A percentile compares a stretch with the other conserved stretches of the same genome.
Conservation (phyloP, 92 coral and sea anemone species). For the Phenganax marumi region DNA sequence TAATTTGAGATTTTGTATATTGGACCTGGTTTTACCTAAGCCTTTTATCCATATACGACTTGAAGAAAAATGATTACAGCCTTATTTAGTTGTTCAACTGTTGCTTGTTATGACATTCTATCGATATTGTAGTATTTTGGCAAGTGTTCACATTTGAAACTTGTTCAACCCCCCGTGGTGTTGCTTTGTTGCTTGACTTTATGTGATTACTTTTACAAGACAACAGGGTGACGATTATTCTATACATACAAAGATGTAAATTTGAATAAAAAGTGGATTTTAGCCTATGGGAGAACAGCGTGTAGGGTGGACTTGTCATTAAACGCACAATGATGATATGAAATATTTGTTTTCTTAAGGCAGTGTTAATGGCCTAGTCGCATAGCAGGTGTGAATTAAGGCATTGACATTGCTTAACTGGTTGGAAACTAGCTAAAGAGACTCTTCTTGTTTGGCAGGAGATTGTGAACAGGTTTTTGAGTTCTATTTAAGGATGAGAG, state of each 20-base stretch:
- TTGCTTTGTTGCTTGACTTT: background rate
- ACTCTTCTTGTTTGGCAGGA: background rate
- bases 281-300: slow-evolving; percentile 27
- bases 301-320: slow-evolving; percentile 46
- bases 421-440: background rate
- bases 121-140: background rate
- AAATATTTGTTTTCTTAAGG: slow-evolving; percentile 37
- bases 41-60: too few species aligned
- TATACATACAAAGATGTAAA: slow-evolving; percentile 27
- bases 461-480: background rate
- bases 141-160: background rate
- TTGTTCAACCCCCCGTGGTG: slow-evolving; percentile 3
- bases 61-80: background rate
- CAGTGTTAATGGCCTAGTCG: slow-evolving; percentile 11
- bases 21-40: background rate
- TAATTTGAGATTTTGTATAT: slow-evolving; percentile 10
- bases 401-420: background rate
- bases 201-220: slow-evolving; percentile 1
- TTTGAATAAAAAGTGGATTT: slow-evolving; percentile 41
- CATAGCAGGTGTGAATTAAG: background rate
- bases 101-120: background rate
- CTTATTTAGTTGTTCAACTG: background rate
- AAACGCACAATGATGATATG: background rate
- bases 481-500: background rate
- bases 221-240: slow-evolving; percentile 24